Percentiles rank a stretch among this genome's conserved stretches.
Evolutionary conservation across 2,888 invertebrate genomes (phyloP).

Genomic region (Zhuqinia jingwanae): DNA sequence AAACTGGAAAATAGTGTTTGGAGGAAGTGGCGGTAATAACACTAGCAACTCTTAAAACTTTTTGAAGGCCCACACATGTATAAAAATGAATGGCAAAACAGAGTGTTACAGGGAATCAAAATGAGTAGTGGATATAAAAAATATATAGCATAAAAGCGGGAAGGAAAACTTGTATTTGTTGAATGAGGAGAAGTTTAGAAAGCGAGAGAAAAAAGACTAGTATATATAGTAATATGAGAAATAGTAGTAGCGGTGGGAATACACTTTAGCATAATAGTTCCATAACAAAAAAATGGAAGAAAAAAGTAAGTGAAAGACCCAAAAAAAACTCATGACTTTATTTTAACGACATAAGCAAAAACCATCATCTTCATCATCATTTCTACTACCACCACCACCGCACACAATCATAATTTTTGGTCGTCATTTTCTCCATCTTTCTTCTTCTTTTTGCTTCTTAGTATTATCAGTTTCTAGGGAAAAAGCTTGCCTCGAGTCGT

Average conservation of each 20-base stretch:
- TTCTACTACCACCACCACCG: neutral
- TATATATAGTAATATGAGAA: too few relatives aligned
- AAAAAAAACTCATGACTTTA: constrained; percentile 46
- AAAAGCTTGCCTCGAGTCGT: constrained; percentile 6
- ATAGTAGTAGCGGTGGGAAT: constrained; percentile 6
- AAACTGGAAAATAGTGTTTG: too few relatives aligned
- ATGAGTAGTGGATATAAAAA: constrained; percentile 12
- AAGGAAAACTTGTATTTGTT: neutral
- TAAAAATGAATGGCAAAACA: constrained; percentile 28
- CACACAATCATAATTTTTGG: constrained; percentile 46
- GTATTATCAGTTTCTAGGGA: constrained; percentile 42
- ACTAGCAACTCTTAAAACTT: neutral
- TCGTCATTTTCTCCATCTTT: constrained; percentile 46
- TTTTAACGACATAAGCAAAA: constrained; percentile 55
- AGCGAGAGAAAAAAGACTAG: too few relatives aligned
- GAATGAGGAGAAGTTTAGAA: neutral
- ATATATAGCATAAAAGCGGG: neutral
- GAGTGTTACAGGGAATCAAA: constrained; percentile 19
- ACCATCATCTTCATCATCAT: constrained; percentile 47
- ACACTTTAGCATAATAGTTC: neutral
- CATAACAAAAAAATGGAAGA: neutral
- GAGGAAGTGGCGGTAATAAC: neutral
- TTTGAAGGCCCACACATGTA: constrained; percentile 1
- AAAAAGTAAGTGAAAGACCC: constrained; percentile 20
- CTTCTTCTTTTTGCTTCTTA: neutral